Percentiles rank a stretch among this genome's conserved stretches.
These are phyloP conservation scores for Pica pica DNA, from an alignment of 2,113 vertebrate species.

Conservation along the genomic window DNA sequence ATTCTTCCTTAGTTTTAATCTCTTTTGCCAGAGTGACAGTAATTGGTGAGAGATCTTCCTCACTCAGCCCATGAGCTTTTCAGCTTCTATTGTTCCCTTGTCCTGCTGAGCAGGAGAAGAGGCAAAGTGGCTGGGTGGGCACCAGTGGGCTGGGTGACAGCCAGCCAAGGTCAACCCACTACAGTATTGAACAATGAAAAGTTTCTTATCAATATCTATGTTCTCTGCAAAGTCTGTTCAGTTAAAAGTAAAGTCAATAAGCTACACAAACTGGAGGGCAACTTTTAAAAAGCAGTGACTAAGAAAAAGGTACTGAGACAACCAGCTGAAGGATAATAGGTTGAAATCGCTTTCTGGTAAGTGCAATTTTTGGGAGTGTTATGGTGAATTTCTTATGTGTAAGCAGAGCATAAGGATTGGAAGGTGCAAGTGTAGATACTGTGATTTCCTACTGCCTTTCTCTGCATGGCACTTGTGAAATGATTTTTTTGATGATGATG, in stretches of 20 bases:
- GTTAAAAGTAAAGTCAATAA: background rate
- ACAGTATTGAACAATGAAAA: background rate
- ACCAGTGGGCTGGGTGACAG: background rate
- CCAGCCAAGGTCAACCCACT: background rate
- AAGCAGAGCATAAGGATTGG: background rate
- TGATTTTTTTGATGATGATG: background rate
- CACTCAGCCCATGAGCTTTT: background rate
- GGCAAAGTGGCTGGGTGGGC: background rate
- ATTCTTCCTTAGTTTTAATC: background rate
- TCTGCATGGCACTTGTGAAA: background rate
- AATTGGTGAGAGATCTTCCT: background rate
- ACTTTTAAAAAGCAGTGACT: background rate
- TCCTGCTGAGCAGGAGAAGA: background rate
- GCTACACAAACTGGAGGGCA: background rate
- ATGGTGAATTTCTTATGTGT: background rate
- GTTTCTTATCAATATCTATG: background rate
- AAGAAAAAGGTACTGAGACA: background rate
- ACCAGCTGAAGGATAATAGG: background rate
- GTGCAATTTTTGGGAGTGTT: background rate
- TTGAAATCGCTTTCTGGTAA: background rate
- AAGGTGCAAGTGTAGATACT: background rate
- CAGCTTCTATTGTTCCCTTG: background rate
- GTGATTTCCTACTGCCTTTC: background rate
- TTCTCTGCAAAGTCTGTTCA: background rate
- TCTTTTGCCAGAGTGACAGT: background rate